Evolutionary conservation across 1,140 invertebrate genomes (phyloP).

Genomic region (Battus philenor): DNA sequence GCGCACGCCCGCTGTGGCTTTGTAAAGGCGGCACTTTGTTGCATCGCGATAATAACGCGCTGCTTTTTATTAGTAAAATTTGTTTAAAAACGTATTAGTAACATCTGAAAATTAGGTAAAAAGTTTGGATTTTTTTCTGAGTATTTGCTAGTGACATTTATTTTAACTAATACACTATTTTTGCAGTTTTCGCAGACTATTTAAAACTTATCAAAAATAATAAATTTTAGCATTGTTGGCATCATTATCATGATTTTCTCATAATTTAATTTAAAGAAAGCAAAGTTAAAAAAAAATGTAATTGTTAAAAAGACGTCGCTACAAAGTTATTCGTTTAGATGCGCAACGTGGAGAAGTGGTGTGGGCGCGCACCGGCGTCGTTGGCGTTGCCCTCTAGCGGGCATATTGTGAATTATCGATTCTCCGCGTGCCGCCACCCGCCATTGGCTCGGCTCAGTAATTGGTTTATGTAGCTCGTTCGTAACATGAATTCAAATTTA

Average conservation of each 20-base stretch:
- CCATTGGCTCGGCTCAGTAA: slow-evolving; percentile 68
- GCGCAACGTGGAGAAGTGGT: slow-evolving; percentile 69
- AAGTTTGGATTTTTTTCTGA: neutral
- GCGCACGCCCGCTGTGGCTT: slow-evolving; percentile 51
- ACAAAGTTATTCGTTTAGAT: slow-evolving; percentile 47
- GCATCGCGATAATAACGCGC: neutral
- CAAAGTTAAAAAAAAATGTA: neutral
- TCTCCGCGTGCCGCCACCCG: slow-evolving; percentile 62
- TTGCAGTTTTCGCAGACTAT: no score
- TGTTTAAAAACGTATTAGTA: neutral
- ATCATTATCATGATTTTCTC: neutral
- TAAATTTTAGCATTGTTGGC: no score
- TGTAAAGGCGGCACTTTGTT: slow-evolving; percentile 35
- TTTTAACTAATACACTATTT: neutral
- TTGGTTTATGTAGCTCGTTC: slow-evolving; percentile 70
- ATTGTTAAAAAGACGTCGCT: slow-evolving; percentile 32
- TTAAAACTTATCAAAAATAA: no score
- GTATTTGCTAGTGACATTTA: neutral
- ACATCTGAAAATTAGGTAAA: neutral
- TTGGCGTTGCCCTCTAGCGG: slow-evolving; percentile 70
- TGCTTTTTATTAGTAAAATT: slow-evolving; percentile 1
- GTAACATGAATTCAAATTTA: slow-evolving; percentile 75
- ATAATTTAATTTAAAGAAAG: neutral
- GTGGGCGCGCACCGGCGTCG: slow-evolving; percentile 66
- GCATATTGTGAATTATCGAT: slow-evolving; percentile 75